phyloP scores from a whole-genome alignment of 1,140 invertebrate genomes.

The Coenobita brevimanus region DNA sequence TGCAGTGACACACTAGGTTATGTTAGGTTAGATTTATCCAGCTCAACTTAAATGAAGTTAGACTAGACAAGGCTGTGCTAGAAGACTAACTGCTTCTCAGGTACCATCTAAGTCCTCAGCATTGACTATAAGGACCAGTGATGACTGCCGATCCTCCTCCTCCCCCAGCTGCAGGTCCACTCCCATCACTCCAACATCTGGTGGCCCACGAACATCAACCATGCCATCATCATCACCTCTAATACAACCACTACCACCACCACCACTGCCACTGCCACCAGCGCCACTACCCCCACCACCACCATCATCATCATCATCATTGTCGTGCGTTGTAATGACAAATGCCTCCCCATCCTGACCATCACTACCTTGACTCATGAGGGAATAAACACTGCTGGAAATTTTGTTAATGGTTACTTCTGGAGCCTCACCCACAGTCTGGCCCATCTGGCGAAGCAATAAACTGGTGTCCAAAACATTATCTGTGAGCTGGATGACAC shows the following conservation, averaged over 20 bases:
- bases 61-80: too few species aligned
- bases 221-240: neutral
- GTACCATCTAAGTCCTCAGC: slow-evolving; percentile 38
- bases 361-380: slow-evolving; percentile 41
- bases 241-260: too few species aligned
- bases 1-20: too few species aligned
- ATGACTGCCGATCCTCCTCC: slow-evolving; percentile 41
- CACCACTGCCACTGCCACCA: too few species aligned
- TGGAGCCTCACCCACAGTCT: slow-evolving; percentile 7
- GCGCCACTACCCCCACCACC: too few species aligned
- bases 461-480: slow-evolving; percentile 43
- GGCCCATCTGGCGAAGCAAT: slow-evolving; percentile 34
- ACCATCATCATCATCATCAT: slow-evolving; percentile 34
- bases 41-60: too few species aligned
- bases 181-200: neutral
- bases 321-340: slow-evolving; percentile 50
- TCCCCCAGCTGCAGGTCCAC: slow-evolving; percentile 26
- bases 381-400: slow-evolving; percentile 45
- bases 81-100: too few species aligned
- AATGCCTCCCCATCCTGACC: slow-evolving; percentile 48
- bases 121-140: slow-evolving; percentile 53
- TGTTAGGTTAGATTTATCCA: too few species aligned
- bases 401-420: slow-evolving; percentile 59
- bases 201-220: neutral
- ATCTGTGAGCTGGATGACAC: slow-evolving; percentile 41